Percentiles rank a stretch among this genome's conserved stretches.
Conservation (phyloP, 1,140 invertebrate species). For the Halyomorpha halys region DNA sequence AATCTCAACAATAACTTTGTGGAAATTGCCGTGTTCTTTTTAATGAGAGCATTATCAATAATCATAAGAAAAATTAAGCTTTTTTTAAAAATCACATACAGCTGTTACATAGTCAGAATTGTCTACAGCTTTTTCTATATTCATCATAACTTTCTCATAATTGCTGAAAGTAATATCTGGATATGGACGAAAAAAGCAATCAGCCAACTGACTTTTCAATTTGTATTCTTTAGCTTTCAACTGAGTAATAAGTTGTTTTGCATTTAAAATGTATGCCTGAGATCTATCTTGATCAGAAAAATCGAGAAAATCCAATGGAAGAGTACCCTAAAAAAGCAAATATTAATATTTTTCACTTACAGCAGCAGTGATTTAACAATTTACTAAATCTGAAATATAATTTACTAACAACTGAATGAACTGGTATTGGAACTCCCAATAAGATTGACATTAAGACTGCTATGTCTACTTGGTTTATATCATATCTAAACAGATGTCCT, state of each 20-base stretch:
- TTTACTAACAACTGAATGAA: constrained; percentile 72
- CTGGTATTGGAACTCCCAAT: constrained; percentile 74
- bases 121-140: no score
- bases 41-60: no score
- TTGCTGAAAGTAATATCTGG: no score
- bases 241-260: constrained; percentile 53
- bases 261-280: constrained; percentile 54
- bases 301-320: constrained; percentile 51
- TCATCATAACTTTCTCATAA: no score
- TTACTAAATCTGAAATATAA: not conserved
- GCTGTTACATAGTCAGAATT: no score
- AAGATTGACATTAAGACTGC: constrained; percentile 78
- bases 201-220: no score
- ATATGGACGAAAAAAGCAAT: no score
- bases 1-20: no score
- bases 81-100: no score
- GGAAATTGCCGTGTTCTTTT: no score
- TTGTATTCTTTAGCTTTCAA: not conserved
- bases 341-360: not conserved
- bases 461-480: constrained; percentile 82
- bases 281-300: constrained; percentile 46
- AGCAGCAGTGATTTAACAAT: not conserved
- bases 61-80: no score
- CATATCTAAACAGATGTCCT: constrained; percentile 36
- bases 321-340: constrained; percentile 48